A percentile compares a stretch with the other conserved stretches of the same genome.
These are phyloP conservation scores for Acromyrmex charruanus DNA, from an alignment of 1,140 invertebrate species.

Conservation along the genomic window DNA sequence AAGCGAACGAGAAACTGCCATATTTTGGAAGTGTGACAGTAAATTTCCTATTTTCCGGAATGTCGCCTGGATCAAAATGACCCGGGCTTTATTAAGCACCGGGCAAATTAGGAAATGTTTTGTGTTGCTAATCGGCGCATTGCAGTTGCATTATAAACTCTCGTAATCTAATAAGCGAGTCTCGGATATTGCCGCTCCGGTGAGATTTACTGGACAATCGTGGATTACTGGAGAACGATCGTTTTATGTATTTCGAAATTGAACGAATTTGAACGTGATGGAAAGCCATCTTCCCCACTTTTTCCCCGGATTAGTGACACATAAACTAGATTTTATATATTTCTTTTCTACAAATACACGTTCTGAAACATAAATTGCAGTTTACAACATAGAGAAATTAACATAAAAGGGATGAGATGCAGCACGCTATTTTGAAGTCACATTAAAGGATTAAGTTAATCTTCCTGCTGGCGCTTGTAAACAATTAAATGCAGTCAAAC, in stretches of 20 bases:
- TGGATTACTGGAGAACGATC: slow-evolving; percentile 1
- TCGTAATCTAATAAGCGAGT: slow-evolving; percentile 44
- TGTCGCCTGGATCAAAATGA: not conserved
- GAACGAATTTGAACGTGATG: not conserved
- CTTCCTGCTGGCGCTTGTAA: not conserved
- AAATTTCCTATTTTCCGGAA: slow-evolving; percentile 2
- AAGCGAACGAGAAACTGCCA: not conserved
- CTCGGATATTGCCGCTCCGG: slow-evolving; percentile 48
- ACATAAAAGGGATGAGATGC: not conserved
- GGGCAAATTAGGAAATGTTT: slow-evolving; percentile 27
- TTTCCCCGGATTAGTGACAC: not conserved
- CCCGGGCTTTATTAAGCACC: slow-evolving; percentile 14
- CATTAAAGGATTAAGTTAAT: slow-evolving; percentile 41
- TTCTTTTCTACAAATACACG: not conserved
- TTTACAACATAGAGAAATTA: slow-evolving; percentile 17
- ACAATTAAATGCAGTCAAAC: not conserved
- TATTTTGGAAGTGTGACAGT: slow-evolving; percentile 3
- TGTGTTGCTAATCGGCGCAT: slow-evolving; percentile 45
- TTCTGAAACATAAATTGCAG: slow-evolving; percentile 26
- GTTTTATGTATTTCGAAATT: not conserved
- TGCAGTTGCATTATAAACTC: slow-evolving; percentile 49
- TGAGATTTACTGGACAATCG: slow-evolving; percentile 19
- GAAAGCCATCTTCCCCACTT: not conserved
- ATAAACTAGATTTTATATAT: not conserved
- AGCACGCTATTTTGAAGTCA: not conserved